Evolutionary conservation across 2,888 invertebrate genomes (phyloP), one percentile per base, ranked within the genome.

Genomic region (Melanchra persicariae): DNA sequence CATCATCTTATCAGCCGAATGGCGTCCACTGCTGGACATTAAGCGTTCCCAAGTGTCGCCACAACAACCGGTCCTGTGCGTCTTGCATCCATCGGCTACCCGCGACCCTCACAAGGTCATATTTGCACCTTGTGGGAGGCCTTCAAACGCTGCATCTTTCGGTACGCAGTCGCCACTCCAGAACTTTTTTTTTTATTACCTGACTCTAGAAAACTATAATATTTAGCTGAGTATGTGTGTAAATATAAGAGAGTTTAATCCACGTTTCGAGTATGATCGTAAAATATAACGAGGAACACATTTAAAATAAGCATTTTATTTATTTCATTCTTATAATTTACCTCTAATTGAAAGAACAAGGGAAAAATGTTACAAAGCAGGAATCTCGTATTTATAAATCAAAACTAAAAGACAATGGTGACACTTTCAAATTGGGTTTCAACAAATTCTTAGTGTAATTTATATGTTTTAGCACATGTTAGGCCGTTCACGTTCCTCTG

Each of bases 401-500:
- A 72, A 54, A 70, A 68, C 30, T 65, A 34, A 54, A 65, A 69
- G n/a, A 68, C n/a, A 62, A 72, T 52, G 40, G 17, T 49, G 79
- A 62, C 65, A 62, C 63, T 45, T 60, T 65, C 12, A 54, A 79
- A 70, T 62, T 79, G 51, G 15, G 9, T 68, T 73, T 59, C 24
- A 62, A 76, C 59, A 65, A 47, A 70, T 58, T 71, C 19, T 52
- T 60, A 7, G 24, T 52, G 24, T 79, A 63, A 77, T 79, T 82
- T 82, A 70, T 76, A 57, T 47, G 61, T 66, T 79, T 43, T 69
- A 63, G 43, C 57, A 67, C 58, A 68, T 67, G 55, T 54, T 69
- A 71, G 72, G 67, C 77, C 70, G 60, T 54, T 61, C 30, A 62
- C 30, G 70, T 79, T 72, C 52, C 34, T 73, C 40, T 64, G 68